Evolutionary conservation across 2,888 invertebrate genomes (phyloP).

Genomic region (Athripsodes cinereus): DNA sequence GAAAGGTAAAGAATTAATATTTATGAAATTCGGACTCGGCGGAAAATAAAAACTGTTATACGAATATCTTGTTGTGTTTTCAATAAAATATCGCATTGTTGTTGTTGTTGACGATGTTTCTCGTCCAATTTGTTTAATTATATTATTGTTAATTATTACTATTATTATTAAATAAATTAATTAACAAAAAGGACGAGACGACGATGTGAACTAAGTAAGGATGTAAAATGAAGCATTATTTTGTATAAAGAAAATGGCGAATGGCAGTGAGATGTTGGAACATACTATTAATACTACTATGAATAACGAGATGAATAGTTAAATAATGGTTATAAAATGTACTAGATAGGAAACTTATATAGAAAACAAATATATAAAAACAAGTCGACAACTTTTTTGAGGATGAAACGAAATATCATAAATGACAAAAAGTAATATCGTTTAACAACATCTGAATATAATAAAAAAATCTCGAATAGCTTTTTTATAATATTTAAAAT

Average conservation of each 20-base stretch:
- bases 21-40: slow-evolving; percentile 89
- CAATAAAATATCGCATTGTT: too few relatives aligned
- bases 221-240: slow-evolving; percentile 1
- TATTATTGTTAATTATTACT: background rate
- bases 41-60: slow-evolving; percentile 58
- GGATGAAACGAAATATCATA: background rate
- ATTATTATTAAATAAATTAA: too few relatives aligned
- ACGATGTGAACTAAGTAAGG: too few relatives aligned
- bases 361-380: background rate
- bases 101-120: too few relatives aligned
- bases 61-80: slow-evolving; percentile 31
- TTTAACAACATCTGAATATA: background rate
- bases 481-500: background rate
- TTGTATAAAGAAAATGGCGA: slow-evolving; percentile 6
- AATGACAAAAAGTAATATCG: background rate
- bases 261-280: background rate
- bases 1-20: slow-evolving; percentile 89
- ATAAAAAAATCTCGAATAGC: background rate
- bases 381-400: background rate
- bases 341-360: background rate
- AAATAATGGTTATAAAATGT: background rate
- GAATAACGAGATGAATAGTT: too few relatives aligned
- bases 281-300: too few relatives aligned
- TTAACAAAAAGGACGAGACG: background rate
- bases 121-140: slow-evolving; percentile 6